These are phyloP conservation scores for Sebastes alutus DNA, from an alignment of 2,797 vertebrate genomes.

Conservation along the genomic window DNA sequence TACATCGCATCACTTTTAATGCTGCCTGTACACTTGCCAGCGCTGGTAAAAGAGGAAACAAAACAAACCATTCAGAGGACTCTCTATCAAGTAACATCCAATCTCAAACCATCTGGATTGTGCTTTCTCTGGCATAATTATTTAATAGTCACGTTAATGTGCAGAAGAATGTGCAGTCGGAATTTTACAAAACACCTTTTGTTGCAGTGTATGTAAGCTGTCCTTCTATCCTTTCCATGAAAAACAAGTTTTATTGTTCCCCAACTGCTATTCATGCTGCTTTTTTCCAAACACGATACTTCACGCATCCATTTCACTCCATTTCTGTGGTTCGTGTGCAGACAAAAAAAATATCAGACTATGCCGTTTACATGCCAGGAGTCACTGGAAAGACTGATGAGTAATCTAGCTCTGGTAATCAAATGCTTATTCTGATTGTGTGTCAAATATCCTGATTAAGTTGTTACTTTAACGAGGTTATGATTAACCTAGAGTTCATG, in stretches of 20 bases:
- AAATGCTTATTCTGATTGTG: not conserved
- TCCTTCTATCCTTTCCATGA: not conserved
- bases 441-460: not conserved
- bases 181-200: not conserved
- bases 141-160: not conserved
- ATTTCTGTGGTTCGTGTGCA: not conserved
- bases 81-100: not conserved
- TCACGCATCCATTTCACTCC: not conserved
- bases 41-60: not conserved
- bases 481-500: not conserved
- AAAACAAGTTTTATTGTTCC: slow-evolving; percentile 28
- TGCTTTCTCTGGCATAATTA: not conserved
- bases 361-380: not conserved
- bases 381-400: slow-evolving; percentile 4
- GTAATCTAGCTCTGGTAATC: not conserved
- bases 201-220: not conserved
- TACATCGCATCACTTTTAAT: slow-evolving; percentile 17
- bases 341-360: not conserved
- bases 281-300: not conserved
- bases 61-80: not conserved
- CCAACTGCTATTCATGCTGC: not conserved
- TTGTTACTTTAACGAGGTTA: not conserved
- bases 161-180: not conserved
- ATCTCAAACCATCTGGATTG: not conserved
- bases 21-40: slow-evolving; percentile 12